Conservation (phyloP, 1,140 invertebrate species). For the Atta texana region DNA sequence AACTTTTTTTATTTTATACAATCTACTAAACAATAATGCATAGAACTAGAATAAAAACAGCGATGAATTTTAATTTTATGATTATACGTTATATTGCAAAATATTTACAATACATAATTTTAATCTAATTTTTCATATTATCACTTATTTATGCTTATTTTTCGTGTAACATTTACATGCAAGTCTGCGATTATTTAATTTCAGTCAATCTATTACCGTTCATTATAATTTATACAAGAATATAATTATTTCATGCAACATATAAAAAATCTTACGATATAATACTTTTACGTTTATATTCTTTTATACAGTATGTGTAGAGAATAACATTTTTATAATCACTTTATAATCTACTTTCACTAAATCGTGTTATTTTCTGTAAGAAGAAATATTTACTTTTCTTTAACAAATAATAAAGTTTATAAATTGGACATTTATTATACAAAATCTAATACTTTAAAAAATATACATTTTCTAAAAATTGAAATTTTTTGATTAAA, state of each 20-base stretch:
- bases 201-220: slow-evolving; percentile 3
- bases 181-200: slow-evolving; percentile 12
- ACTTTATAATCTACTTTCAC: slow-evolving; percentile 4
- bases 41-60: slow-evolving; percentile 30
- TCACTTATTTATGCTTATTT: slow-evolving; percentile 2
- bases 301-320: slow-evolving; percentile 5
- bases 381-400: neutral
- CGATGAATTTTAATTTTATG: slow-evolving; percentile 36
- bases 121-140: neutral
- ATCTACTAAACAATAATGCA: neutral
- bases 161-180: neutral
- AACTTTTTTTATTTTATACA: slow-evolving; percentile 6
- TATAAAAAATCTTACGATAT: slow-evolving; percentile 9
- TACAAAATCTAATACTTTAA: neutral
- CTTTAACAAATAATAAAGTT: slow-evolving; percentile 2
- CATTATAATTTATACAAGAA: slow-evolving; percentile 1
- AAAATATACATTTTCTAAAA: neutral
- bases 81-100: neutral
- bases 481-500: neutral
- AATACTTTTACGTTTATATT: slow-evolving; percentile 22
- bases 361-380: neutral
- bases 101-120: neutral
- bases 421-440: neutral
- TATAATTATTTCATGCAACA: slow-evolving; percentile 26
- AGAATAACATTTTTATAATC: slow-evolving; percentile 1